Conservation (phyloP, 2,797 vertebrate species). For the Distichodus sexfasciatus region DNA sequence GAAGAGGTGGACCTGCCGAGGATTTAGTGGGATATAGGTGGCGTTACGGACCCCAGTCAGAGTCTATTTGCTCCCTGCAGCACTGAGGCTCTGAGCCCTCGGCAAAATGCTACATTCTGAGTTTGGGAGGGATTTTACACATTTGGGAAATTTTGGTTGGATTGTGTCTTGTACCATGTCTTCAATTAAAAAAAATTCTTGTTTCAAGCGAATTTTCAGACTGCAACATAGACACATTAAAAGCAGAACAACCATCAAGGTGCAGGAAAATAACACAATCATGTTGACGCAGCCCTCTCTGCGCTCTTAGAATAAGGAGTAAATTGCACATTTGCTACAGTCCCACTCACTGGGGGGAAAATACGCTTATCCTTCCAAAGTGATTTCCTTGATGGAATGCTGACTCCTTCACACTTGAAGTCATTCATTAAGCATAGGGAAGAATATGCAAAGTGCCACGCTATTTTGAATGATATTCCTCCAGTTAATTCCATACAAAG, state of each 20-base stretch:
- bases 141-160: not conserved
- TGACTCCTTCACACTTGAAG: conserved; percentile 38
- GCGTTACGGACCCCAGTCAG: conserved; percentile 8
- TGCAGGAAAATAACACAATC: conserved; percentile 11
- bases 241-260: not conserved
- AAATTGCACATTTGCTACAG: conserved; percentile 34
- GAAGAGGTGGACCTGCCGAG: conserved; percentile 22
- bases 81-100: not conserved
- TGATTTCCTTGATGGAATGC: conserved; percentile 39
- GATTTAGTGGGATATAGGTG: conserved; percentile 36
- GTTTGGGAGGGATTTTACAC: not conserved
- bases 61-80: not conserved
- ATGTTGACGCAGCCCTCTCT: conserved; percentile 26
- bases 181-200: too few relatives aligned
- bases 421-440: conserved; percentile 37
- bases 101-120: too few relatives aligned
- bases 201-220: too few relatives aligned
- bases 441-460: conserved; percentile 16
- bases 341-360: conserved; percentile 25
- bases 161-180: too few relatives aligned
- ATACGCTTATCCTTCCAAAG: conserved; percentile 38
- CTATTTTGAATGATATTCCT: conserved; percentile 16
- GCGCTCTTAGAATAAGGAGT: conserved; percentile 20
- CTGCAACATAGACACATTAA: not conserved
- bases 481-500: conserved; percentile 17